Percentiles rank a stretch among this genome's conserved stretches.
phyloP scores from a whole-genome alignment of 1,140 invertebrate genomes.

The Drosophila murphyi region DNA sequence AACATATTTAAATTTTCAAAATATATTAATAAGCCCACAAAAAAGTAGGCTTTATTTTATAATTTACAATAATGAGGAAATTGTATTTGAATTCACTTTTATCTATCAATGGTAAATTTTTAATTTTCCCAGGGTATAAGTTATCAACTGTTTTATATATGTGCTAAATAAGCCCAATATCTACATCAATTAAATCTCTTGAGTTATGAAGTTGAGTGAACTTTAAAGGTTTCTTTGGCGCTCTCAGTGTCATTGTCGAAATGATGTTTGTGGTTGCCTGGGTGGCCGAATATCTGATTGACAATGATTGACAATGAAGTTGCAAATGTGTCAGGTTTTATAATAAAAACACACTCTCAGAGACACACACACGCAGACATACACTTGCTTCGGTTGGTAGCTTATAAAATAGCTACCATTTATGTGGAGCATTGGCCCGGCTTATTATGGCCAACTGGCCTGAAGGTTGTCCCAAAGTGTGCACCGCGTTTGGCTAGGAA shows the following conservation, averaged over 20 bases:
- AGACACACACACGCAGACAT: neutral
- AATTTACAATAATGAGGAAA: no score
- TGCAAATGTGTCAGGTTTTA: conserved; percentile 46
- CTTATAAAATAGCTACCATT: conserved; percentile 46
- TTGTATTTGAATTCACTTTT: no score
- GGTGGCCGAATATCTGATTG: conserved; percentile 47
- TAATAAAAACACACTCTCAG: neutral
- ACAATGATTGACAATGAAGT: conserved; percentile 62
- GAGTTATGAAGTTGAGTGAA: conserved; percentile 43
- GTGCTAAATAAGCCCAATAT: neutral
- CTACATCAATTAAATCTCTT: conserved; percentile 28
- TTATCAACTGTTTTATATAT: neutral
- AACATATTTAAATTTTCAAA: no score
- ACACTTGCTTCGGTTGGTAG: neutral
- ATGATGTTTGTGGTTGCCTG: conserved; percentile 28
- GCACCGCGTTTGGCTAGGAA: conserved; percentile 41
- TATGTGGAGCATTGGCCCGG: conserved; percentile 49
- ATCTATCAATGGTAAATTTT: no score
- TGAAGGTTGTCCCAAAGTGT: conserved; percentile 34
- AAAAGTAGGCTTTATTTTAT: no score
- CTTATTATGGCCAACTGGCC: conserved; percentile 51
- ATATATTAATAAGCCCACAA: no score
- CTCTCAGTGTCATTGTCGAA: conserved; percentile 47
- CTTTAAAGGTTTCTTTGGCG: conserved; percentile 32
- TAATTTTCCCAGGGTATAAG: no score